phyloP scores from a whole-genome alignment of 2,113 vertebrate genomes.

The Atrichornis clamosus region DNA sequence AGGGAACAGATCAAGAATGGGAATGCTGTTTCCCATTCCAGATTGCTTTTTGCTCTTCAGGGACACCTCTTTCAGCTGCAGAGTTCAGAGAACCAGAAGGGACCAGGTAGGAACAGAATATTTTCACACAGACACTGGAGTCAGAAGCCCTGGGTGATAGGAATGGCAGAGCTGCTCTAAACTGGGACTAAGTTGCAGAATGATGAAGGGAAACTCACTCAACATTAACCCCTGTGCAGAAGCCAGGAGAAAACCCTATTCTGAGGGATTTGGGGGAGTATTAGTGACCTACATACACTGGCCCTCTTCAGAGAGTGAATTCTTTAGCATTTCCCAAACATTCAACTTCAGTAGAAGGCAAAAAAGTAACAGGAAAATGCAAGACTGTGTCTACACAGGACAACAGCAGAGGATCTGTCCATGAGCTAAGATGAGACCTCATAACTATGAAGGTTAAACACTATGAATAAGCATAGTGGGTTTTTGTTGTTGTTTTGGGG shows the following conservation, averaged over 20 bases:
- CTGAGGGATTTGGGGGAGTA: neutral
- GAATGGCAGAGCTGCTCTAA: neutral
- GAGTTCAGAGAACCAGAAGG: neutral
- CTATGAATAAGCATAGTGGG: neutral
- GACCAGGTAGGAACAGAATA: neutral
- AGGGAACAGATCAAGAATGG: neutral
- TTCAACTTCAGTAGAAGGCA: neutral
- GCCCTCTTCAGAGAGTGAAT: neutral
- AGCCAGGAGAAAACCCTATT: neutral
- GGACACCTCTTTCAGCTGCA: neutral
- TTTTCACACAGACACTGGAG: neutral
- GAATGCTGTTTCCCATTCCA: neutral
- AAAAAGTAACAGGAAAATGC: neutral
- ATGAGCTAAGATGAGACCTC: neutral
- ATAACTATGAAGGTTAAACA: neutral
- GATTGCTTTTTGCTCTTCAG: neutral
- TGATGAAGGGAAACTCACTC: neutral
- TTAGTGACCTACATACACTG: rapidly evolving
- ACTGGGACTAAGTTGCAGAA: neutral
- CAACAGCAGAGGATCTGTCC: neutral
- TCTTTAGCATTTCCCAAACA: neutral
- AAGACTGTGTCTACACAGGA: neutral
- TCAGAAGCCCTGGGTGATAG: neutral
- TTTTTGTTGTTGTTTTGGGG: neutral
- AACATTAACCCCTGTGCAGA: neutral